These are phyloP conservation scores for Lutra lutra DNA, from an alignment of 2,797 vertebrate species.

Conservation along the genomic window DNA sequence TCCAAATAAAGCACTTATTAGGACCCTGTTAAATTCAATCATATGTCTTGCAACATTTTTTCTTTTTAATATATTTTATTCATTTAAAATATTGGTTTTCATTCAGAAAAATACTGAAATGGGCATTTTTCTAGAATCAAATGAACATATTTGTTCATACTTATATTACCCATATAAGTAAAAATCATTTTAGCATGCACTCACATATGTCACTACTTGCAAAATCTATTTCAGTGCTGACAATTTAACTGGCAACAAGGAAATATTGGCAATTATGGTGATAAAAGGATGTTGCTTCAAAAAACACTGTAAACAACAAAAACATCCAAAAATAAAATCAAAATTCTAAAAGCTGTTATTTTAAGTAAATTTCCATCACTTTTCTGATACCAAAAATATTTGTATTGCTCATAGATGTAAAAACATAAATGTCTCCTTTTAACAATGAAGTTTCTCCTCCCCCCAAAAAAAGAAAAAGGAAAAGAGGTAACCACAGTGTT, in stretches of 20 bases:
- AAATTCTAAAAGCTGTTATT: constrained; percentile 26
- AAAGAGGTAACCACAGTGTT: neutral
- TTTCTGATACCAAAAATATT: constrained; percentile 39
- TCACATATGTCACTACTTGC: constrained; percentile 3
- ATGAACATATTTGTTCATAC: neutral
- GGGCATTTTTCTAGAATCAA: constrained; percentile 27
- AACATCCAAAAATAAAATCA: constrained; percentile 1
- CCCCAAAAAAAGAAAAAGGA: neutral
- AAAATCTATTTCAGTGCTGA: constrained; percentile 12
- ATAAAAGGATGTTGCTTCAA: neutral
- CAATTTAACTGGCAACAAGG: constrained; percentile 40
- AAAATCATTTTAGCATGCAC: constrained; percentile 42
- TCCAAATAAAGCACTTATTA: neutral
- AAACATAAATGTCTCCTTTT: neutral
- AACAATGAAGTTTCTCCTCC: neutral
- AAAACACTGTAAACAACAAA: neutral
- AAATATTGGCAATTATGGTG: constrained; percentile 2
- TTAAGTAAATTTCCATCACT: neutral
- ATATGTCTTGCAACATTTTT: neutral
- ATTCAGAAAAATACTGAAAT: constrained; percentile 19
- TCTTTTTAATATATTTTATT: neutral
- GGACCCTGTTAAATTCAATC: neutral
- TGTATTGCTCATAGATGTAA: neutral
- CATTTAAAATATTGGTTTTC: constrained; percentile 47
- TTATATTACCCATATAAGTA: neutral